Conservation (phyloP, 2,797 vertebrate genomes). For the Danio kyathit region DNA sequence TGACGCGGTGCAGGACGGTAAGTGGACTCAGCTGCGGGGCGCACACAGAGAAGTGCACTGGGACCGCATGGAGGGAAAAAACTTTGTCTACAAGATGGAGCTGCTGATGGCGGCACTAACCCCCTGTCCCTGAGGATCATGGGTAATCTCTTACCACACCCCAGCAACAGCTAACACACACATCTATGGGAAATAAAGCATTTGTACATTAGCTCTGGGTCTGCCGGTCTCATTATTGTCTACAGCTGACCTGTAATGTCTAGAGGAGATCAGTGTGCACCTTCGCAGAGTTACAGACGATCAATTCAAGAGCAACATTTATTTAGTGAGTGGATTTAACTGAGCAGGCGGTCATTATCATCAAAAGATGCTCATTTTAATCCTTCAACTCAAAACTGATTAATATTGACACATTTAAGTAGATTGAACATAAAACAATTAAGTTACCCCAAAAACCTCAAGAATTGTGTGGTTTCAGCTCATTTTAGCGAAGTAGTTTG, state of each 20-base stretch:
- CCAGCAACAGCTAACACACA: not conserved
- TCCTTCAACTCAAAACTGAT: not conserved
- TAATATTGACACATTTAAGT: too few species aligned
- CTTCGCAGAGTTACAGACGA: too few species aligned
- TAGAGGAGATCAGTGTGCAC: too few species aligned
- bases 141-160: not conserved
- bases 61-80: constrained; percentile 96
- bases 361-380: not conserved
- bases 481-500: too few species aligned
- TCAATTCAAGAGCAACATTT: too few species aligned
- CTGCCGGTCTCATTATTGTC: too few species aligned
- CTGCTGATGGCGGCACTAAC: constrained; percentile 96
- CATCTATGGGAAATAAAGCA: constrained; percentile 19
- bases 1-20: constrained; percentile 91
- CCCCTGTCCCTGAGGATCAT: constrained; percentile 76
- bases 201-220: constrained; percentile 18
- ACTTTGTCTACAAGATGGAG: constrained; percentile 99
- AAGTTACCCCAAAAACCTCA: too few species aligned
- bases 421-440: too few species aligned
- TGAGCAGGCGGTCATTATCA: not conserved
- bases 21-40: constrained; percentile 94
- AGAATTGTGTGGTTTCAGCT: too few species aligned
- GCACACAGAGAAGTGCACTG: constrained; percentile 93
- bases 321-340: too few species aligned
- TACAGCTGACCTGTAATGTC: too few species aligned